Evolutionary conservation across 2,888 invertebrate genomes (phyloP), one percentile per base, ranked within the genome.

Genomic region (Hesperia comma): DNA sequence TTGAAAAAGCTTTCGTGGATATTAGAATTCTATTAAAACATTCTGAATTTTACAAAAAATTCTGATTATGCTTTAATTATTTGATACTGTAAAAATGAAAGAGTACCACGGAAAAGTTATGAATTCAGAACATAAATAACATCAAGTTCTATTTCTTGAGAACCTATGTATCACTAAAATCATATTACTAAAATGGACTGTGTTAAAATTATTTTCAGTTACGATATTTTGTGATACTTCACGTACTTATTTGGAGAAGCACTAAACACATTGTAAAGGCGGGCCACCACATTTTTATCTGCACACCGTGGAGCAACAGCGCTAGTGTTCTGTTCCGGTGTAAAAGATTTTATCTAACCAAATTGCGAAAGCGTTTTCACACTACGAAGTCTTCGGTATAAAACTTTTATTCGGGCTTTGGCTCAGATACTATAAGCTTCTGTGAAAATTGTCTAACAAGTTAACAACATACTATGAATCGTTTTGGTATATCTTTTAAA

Each of bases 331-430:
- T 58, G 58, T 60, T 58, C 64, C 64, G 58, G 57, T 64, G 64
- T 60, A 53, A 60, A 60, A 66, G 58, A 66, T 66, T 66, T 66
- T 58, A 66, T 66, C 64, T 66, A 66, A 66, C 58, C 64, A 66
- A 66, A 66, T 66, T 60, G 64, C 58, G 15, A 64, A 54, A 60
- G 58, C 58, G 64, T 66, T 60, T 40, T 51, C 58, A 53, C 57
- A 37, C 51, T 58, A 19, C n/a, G 43, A 43, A 58, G 64, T 64
- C 58, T 62, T 54, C 53, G 60, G 60, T 54, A 54, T 60, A 66
- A 66, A 64, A 64, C 58, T 60, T 54, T 66, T 60, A 66, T 54
- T 66, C 66, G 54, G 43, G 54, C 33, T 60, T 55, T 60, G 43
- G 43, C 60, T 43, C 54, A 15, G 54, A 60, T 60, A 54, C 60